Evolutionary conservation across 1,140 invertebrate genomes (phyloP), one percentile per base, ranked within the genome.

Genomic region (Glomeris maerens): DNA sequence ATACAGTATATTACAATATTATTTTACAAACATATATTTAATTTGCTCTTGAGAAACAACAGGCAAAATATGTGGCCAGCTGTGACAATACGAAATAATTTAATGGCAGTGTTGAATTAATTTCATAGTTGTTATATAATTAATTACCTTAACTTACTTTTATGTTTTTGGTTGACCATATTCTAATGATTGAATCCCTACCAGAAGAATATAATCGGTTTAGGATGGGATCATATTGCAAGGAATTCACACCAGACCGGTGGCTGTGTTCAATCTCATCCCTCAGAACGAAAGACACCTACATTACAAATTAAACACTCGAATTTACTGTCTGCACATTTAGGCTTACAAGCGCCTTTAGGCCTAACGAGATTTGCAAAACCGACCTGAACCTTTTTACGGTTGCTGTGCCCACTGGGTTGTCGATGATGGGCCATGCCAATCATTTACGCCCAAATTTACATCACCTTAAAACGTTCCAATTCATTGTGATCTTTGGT

Each of bases 231-330:
- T 98, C 94, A 68, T 86, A 83, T 71, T 98, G 93, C 21, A 98
- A 70, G 2, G 91, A 87, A 72, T 96, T 98, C 17, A 98, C 82
- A 49, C 93, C 93, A 60, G 92, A 91, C 66, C 92, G 77, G 69
- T 98, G 93, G 61, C 80, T 78, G 57, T 80, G 78, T 71, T 98
- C 95, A 57, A 90, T 81, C 65, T 95, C 88, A 72, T 97, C 93
- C 58, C 94, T 80, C 62, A 98, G 94, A 45, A 98, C 91, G 78
- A 94, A 96, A 47, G 94, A 98, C 44, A 98, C 86, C 85, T 96
- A 65, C 40, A 63, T 13, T 40, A 49, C 3, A 39, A 20, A 48
- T 49, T 39, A 52, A 10, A 38, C 5, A 21, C 5, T 22, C 21
- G 41, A 7, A 4, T 42, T 7, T 42, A 42, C 41, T 27, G 10